Evolutionary conservation across 2,888 invertebrate genomes (phyloP).

Genomic region (Agonum fuliginosum): DNA sequence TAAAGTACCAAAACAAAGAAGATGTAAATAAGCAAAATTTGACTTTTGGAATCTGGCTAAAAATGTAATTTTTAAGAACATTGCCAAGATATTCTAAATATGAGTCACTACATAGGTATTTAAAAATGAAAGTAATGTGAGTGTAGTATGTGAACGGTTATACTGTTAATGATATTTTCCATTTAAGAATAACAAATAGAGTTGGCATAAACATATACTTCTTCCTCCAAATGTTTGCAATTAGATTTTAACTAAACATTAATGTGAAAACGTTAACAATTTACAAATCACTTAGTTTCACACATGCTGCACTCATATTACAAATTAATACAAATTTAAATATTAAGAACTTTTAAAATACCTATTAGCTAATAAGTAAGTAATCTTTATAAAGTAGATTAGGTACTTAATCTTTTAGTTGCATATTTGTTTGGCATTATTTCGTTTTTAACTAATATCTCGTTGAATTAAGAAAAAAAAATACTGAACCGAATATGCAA

Average conservation of each 20-base stretch:
- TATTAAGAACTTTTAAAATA: too few species aligned
- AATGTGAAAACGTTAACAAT: too few species aligned
- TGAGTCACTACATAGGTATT: slow-evolving; percentile 19
- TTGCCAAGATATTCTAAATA: slow-evolving; percentile 32
- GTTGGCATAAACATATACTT: slow-evolving; percentile 14
- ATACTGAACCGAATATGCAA: neutral
- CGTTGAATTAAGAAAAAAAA: neutral
- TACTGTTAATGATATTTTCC: neutral
- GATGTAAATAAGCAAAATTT: slow-evolving; percentile 14
- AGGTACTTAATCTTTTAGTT: too few species aligned
- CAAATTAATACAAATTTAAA: too few species aligned
- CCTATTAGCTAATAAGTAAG: too few species aligned
- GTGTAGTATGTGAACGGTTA: neutral
- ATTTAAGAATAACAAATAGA: slow-evolving; percentile 2
- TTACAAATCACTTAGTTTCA: neutral
- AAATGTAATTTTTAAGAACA: neutral
- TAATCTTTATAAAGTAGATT: too few species aligned
- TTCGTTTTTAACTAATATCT: neutral
- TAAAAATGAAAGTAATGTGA: neutral
- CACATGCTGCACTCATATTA: too few species aligned
- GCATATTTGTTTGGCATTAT: too few species aligned
- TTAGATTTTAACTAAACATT: neutral
- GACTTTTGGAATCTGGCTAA: neutral
- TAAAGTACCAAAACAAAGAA: too few species aligned
- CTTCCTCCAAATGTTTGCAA: slow-evolving; percentile 9